These are phyloP conservation scores for Caranx melampygus DNA, from an alignment of 2,113 vertebrate species.

Conservation along the genomic window DNA sequence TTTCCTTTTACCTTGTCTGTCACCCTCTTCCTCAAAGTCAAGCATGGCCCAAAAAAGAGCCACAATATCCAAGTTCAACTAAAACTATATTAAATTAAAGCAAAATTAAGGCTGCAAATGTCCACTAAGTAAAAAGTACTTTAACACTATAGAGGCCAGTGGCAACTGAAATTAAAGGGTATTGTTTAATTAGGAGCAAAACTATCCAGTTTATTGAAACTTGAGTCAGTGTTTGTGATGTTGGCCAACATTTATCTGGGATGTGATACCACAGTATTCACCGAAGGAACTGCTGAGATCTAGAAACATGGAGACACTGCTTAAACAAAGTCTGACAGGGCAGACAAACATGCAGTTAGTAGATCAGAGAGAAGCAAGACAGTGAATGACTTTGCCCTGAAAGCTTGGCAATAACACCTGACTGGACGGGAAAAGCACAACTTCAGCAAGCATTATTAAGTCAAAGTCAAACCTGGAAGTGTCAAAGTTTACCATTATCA, in stretches of 20 bases:
- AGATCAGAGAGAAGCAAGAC: background rate
- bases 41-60: background rate
- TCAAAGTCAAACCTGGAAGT: background rate
- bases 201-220: background rate
- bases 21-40: background rate
- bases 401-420: background rate
- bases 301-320: background rate
- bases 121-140: background rate
- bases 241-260: background rate
- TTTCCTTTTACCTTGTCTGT: conserved; percentile 25
- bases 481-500: no score
- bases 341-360: background rate
- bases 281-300: background rate
- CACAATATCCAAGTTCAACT: background rate
- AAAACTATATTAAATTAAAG: no score
- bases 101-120: background rate
- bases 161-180: background rate
- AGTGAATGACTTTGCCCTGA: background rate
- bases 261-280: background rate
- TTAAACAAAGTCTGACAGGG: background rate
- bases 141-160: background rate
- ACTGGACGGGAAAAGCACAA: background rate
- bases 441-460: background rate
- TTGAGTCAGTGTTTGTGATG: background rate
- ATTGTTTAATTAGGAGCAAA: background rate